Conservation (phyloP, 2,797 vertebrate genomes). For the Acestrorhynchus altus region DNA sequence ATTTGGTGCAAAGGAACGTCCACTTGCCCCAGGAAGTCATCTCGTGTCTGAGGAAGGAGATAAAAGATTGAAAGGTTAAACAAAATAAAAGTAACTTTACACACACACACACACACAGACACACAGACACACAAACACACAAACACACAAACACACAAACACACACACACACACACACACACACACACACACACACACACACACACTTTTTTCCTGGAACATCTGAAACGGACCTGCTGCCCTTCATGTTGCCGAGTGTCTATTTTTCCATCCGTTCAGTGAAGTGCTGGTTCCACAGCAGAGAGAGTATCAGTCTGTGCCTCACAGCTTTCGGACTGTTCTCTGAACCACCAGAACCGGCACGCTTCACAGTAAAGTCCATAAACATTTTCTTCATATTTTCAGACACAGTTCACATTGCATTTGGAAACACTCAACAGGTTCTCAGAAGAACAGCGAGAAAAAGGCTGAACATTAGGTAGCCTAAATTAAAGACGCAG, state of each 20-base stretch:
- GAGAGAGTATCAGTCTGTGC: too few relatives aligned
- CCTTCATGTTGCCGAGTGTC: not conserved
- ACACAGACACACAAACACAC: too few relatives aligned
- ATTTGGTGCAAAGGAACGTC: slow-evolving; percentile 95
- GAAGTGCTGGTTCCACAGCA: not conserved
- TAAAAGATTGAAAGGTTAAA: not conserved
- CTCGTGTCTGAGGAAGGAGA: slow-evolving; percentile 85
- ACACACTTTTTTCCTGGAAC: not conserved
- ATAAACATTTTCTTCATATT: not conserved
- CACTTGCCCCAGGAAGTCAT: slow-evolving; percentile 98
- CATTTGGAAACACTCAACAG: not conserved
- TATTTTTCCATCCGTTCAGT: not conserved
- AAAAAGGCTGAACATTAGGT: too few relatives aligned
- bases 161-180: not conserved
- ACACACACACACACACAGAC: not conserved
- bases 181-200: too few relatives aligned
- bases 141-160: too few relatives aligned
- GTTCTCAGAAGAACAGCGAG: too few relatives aligned
- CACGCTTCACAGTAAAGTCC: not conserved
- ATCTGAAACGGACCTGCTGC: not conserved
- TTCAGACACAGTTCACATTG: not conserved
- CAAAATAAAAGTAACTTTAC: slow-evolving; percentile 9
- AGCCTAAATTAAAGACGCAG: too few relatives aligned
- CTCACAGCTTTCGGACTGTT: not conserved
- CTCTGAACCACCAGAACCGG: not conserved